Conservation (phyloP, 2,888 invertebrate genomes). For the Apeira syringaria region DNA sequence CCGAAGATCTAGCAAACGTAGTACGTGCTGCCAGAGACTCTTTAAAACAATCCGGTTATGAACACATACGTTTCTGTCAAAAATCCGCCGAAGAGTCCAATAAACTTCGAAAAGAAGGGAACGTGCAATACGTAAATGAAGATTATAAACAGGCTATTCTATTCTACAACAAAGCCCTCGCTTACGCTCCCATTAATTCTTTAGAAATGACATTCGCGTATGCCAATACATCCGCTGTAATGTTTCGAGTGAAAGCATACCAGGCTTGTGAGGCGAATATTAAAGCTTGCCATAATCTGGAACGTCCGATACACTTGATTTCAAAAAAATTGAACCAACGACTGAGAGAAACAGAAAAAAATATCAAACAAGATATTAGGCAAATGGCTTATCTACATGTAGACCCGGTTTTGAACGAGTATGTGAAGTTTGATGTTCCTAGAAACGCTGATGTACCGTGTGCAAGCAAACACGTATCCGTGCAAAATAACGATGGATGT, state of each 20-base stretch:
- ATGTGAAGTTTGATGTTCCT: neutral
- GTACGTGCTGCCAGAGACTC: slow-evolving; percentile 5
- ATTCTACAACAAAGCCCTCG: slow-evolving; percentile 16
- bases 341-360: neutral
- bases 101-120: slow-evolving; percentile 2
- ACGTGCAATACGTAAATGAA: slow-evolving; percentile 1
- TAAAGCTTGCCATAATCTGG: neutral
- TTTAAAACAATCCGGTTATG: neutral
- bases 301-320: slow-evolving; percentile 1
- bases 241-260: slow-evolving; percentile 11
- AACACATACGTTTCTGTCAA: neutral
- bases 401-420: neutral
- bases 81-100: slow-evolving; percentile 6
- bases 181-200: slow-evolving; percentile 10
- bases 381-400: neutral
- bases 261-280: slow-evolving; percentile 12
- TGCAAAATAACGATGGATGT: slow-evolving; percentile 3
- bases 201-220: slow-evolving; percentile 13
- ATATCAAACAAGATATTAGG: neutral
- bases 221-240: slow-evolving; percentile 17
- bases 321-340: slow-evolving; percentile 8
- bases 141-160: slow-evolving; percentile 3
- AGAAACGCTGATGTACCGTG: slow-evolving; percentile 16
- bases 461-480: slow-evolving; percentile 8
- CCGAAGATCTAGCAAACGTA: slow-evolving; percentile 8